Conservation (phyloP, 2,113 vertebrate species). For the Raja brachyura region DNA sequence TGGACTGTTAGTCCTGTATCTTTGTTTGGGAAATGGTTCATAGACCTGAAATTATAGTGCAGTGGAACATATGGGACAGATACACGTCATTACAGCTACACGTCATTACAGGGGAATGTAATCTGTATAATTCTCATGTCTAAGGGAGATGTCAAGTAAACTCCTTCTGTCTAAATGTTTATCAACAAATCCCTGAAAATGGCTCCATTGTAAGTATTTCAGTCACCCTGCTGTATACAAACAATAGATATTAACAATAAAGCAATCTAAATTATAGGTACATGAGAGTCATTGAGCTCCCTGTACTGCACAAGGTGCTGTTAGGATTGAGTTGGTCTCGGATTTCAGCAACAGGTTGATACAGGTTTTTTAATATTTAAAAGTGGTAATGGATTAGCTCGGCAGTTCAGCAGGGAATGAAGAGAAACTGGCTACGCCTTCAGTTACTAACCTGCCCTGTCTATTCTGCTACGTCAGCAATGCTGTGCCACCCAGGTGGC, state of each 20-base stretch:
- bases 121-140: not conserved
- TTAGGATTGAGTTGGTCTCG: not conserved
- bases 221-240: not conserved
- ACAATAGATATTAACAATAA: conserved; percentile 2
- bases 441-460: conserved; percentile 25
- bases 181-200: not conserved
- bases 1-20: not conserved
- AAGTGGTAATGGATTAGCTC: conserved; percentile 29
- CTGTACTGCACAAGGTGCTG: not conserved
- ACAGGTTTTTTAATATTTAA: conserved; percentile 18
- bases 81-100: not conserved
- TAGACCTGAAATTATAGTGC: conserved; percentile 16
- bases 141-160: conserved; percentile 13
- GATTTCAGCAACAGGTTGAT: conserved; percentile 34
- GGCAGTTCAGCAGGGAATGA: not conserved
- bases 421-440: conserved; percentile 24
- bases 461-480: not conserved
- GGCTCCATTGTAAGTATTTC: conserved; percentile 28
- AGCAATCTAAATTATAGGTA: conserved; percentile 21
- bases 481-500: conserved; percentile 26
- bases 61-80: not conserved
- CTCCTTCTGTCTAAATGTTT: conserved; percentile 23
- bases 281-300: not conserved
- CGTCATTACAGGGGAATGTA: conserved; percentile 20
- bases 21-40: conserved; percentile 28